Base-by-base conservation (phyloP, 1,140 invertebrate species). In the fruit fly (Drosophila melanogaster) region DNA sequence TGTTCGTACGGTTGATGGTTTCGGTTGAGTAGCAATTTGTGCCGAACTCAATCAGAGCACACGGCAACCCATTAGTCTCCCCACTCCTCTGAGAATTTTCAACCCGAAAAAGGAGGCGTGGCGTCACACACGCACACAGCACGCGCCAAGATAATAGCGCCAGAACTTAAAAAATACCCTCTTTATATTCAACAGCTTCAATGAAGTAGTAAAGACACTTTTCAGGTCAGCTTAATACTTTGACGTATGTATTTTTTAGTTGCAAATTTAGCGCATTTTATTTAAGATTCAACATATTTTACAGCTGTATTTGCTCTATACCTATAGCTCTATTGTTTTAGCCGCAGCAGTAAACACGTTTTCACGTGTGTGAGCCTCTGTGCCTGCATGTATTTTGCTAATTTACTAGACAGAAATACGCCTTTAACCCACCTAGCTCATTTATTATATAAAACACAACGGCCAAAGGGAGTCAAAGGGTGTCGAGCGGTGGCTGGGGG, bases 341-440 rank as follows among this genome's bases (percentile, higher is more conserved):
- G 10, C 53, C 53, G n/a, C 10, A 8, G n/a, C 17, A 41, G 54
- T 62, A 19, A 11, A 49, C 19, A 56, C 35, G 37, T 51, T 11
- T 37, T 19, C 49, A 50, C 62, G 49, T 50, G 35, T 77, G 61
- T 73, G 62, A 60, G 66, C 65, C 72, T 47, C 65, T 58, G 62
- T 72, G 72, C 67, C 69, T 90, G 90, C 79, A 85, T 91, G 86
- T 91, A 89, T 87, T 85, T 81, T 90, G 90, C 90, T 91, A 91
- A 91, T 91, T 91, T 91, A 91, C 90, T 91, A 91, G 90, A 91
- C 90, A 91, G 80, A 81, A 90, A 79, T 91, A 91, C 90, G 90
- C 90, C 90, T 91, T 91, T 91, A 91, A 91, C 90, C 90, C 90
- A 83, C 90, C 76, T 59, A 89, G 90, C 90, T 91, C 90, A 91